These are phyloP conservation scores for Colossoma macropomum DNA, from an alignment of 2,113 vertebrate species.

Conservation along the genomic window DNA sequence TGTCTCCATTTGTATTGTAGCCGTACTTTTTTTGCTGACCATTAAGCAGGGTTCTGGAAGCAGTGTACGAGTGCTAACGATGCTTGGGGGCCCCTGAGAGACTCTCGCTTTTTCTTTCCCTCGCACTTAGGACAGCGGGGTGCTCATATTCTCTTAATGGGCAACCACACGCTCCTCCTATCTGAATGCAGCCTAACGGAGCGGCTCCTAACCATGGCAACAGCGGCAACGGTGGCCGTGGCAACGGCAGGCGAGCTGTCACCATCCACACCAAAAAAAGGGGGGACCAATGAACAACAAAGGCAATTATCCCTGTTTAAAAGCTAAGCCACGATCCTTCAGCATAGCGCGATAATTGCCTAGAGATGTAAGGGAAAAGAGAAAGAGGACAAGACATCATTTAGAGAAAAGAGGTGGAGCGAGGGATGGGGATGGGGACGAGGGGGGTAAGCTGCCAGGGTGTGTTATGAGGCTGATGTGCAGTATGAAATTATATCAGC, in stretches of 20 bases:
- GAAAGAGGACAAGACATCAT: slow-evolving; percentile 67
- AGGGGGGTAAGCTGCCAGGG: slow-evolving; percentile 23
- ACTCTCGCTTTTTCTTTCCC: slow-evolving; percentile 9
- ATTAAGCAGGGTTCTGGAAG: slow-evolving; percentile 35
- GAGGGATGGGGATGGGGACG: slow-evolving; percentile 51
- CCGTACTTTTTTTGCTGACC: slow-evolving; percentile 24
- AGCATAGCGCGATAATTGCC: slow-evolving; percentile 74
- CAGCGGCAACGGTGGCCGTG: slow-evolving; percentile 62
- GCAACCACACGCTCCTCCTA: slow-evolving; percentile 53
- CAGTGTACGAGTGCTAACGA: slow-evolving; percentile 8
- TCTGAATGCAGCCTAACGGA: slow-evolving; percentile 55
- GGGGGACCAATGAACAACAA: slow-evolving; percentile 61
- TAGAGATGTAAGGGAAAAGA: slow-evolving; percentile 62
- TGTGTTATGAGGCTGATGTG: slow-evolving; percentile 32
- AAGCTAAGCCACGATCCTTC: slow-evolving; percentile 63
- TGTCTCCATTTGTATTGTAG: slow-evolving; percentile 17
- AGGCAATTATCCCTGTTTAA: slow-evolving; percentile 70
- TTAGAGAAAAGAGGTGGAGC: slow-evolving; percentile 69
- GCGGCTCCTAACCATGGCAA: slow-evolving; percentile 61
- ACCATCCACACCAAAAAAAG: slow-evolving; percentile 55
- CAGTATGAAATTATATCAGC: slow-evolving; percentile 49
- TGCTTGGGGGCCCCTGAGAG: slow-evolving; percentile 1
- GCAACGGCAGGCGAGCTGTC: slow-evolving; percentile 58
- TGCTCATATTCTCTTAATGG: slow-evolving; percentile 60
- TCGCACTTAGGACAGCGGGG: slow-evolving; percentile 34